Conservation (phyloP, 2,113 vertebrate genomes). For the Cichladusa arquata region DNA sequence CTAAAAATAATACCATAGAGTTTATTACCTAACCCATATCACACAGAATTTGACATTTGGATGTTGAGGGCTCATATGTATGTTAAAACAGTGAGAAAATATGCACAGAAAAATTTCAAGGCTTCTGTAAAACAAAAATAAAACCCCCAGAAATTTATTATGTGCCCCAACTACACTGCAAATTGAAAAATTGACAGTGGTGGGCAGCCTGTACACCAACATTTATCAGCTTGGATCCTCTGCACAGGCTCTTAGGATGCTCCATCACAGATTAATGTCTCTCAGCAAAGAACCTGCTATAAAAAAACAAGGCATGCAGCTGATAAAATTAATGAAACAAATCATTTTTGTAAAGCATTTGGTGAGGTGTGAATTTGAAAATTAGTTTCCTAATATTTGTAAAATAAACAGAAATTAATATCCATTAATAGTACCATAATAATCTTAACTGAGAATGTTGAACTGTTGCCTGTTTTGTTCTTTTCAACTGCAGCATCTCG, state of each 20-base stretch:
- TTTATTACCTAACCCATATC: constrained; percentile 3
- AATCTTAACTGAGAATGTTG: constrained; percentile 48
- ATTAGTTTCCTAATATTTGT: constrained; percentile 48
- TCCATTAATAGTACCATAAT: constrained; percentile 60
- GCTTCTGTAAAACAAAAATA: not conserved
- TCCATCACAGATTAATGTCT: constrained; percentile 8
- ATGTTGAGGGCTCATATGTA: not conserved
- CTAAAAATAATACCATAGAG: constrained; percentile 27
- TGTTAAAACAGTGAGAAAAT: constrained; percentile 30
- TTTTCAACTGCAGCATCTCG: constrained; percentile 27
- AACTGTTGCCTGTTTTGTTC: constrained; percentile 62
- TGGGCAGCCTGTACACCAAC: not conserved
- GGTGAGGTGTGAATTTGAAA: constrained; percentile 63
- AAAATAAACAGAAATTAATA: constrained; percentile 65
- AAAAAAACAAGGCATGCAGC: constrained; percentile 7
- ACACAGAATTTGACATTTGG: not conserved
- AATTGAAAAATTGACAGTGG: not conserved
- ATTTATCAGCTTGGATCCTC: not conserved
- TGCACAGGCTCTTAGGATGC: not conserved
- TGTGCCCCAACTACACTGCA: not conserved
- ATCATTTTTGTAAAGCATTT: constrained; percentile 56
- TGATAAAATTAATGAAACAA: constrained; percentile 63
- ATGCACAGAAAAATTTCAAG: not conserved
- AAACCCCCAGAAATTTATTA: not conserved
- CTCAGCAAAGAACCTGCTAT: not conserved